Evolutionary conservation across 2,113 vertebrate species (phyloP).

Genomic region (Equus quagga): DNA sequence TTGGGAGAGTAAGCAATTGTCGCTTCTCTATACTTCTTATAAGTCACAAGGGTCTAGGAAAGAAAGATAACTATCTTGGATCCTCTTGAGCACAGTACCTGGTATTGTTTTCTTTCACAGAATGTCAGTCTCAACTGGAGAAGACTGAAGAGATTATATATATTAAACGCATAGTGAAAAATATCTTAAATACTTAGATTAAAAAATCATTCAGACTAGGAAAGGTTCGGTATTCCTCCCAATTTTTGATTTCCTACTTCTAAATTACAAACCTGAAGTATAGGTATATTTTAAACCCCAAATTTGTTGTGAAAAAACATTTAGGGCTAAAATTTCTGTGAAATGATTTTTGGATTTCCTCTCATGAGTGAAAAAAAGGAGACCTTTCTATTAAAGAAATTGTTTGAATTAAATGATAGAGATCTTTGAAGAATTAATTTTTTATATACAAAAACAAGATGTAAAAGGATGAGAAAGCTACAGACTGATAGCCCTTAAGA

Average conservation of each 20-base stretch:
- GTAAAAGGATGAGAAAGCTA: not conserved
- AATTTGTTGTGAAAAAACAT: not conserved
- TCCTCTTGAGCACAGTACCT: not conserved
- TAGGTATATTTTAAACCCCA: not conserved
- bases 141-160: not conserved
- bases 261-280: not conserved
- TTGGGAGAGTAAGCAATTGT: not conserved
- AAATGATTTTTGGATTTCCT: constrained; percentile 5
- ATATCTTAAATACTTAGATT: not conserved
- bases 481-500: not conserved
- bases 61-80: not conserved
- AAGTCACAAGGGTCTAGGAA: not conserved
- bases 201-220: not conserved
- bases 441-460: not conserved
- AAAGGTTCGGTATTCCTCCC: not conserved
- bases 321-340: not conserved
- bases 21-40: not conserved
- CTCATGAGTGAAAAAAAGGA: not conserved
- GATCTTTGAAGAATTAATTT: not conserved
- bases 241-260: not conserved
- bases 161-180: not conserved
- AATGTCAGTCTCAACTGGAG: not conserved
- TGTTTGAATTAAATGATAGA: not conserved
- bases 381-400: not conserved
- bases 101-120: not conserved